These are phyloP conservation scores for Liodrosophila aerea DNA, from an alignment of 2,888 invertebrate genomes.

Conservation along the genomic window DNA sequence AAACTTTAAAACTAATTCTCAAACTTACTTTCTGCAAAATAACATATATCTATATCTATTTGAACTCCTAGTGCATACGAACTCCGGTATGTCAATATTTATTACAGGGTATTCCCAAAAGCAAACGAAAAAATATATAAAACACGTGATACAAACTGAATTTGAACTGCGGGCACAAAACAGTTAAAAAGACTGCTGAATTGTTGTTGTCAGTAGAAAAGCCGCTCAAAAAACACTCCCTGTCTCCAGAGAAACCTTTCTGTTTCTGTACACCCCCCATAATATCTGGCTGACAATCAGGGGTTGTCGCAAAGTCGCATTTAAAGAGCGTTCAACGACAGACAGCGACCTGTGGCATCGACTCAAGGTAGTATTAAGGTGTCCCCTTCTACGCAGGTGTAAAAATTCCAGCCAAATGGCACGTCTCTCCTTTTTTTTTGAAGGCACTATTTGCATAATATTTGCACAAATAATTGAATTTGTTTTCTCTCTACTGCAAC, in stretches of 20 bases:
- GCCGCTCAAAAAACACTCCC: conserved; percentile 5
- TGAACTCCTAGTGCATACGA: no score
- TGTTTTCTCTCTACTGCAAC: conserved; percentile 31
- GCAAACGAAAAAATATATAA: conserved; percentile 19
- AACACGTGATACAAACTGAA: conserved; percentile 55
- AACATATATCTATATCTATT: no score
- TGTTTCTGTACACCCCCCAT: neutral
- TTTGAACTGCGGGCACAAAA: conserved; percentile 48
- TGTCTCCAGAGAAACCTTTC: neutral
- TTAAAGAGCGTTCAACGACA: conserved; percentile 39
- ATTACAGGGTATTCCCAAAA: conserved; percentile 15
- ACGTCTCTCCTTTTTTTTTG: conserved; percentile 47
- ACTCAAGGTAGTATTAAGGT: neutral
- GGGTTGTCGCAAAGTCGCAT: conserved; percentile 53
- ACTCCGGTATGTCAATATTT: neutral
- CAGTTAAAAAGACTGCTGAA: conserved; percentile 55
- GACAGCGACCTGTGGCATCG: conserved; percentile 43
- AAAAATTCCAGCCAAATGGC: conserved; percentile 51
- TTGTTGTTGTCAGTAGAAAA: conserved; percentile 34
- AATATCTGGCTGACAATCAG: conserved; percentile 17
- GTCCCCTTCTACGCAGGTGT: neutral
- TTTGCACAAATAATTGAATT: conserved; percentile 81
- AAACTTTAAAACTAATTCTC: no score
- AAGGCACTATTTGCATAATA: conserved; percentile 77
- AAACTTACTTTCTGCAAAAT: no score